Conservation (phyloP, 2,797 vertebrate species). For the Tachyglossus aculeatus region DNA sequence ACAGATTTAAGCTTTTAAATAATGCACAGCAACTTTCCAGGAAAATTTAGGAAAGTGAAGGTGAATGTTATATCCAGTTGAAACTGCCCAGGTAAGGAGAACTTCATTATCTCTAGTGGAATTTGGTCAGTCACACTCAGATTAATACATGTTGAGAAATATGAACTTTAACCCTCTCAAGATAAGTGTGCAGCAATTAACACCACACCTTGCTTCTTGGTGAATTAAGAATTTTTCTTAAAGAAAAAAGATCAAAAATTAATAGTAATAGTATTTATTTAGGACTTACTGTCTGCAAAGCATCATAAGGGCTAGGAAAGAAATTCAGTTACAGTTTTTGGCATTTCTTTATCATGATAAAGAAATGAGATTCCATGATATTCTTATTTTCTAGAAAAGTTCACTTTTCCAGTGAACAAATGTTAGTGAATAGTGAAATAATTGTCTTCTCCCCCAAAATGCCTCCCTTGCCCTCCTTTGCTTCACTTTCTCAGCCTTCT, state of each 20-base stretch:
- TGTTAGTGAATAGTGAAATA: conserved; percentile 3
- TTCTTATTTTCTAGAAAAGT: neutral
- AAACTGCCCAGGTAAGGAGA: conserved; percentile 3
- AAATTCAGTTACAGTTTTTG: no score
- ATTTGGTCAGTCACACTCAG: conserved; percentile 31
- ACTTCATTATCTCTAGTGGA: conserved; percentile 27
- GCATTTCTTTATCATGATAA: no score
- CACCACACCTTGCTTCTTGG: conserved; percentile 26
- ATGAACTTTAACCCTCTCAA: conserved; percentile 42
- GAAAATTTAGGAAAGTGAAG: conserved; percentile 18
- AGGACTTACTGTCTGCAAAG: no score
- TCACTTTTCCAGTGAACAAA: conserved; percentile 27
- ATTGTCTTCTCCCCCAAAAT: no score
- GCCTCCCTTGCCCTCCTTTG: no score
- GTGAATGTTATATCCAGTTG: neutral
- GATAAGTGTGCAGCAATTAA: conserved; percentile 20
- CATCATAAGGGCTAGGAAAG: no score
- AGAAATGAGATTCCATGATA: neutral
- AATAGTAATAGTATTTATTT: no score
- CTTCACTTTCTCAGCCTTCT: no score
- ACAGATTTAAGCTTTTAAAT: conserved; percentile 17
- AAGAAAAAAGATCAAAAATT: neutral
- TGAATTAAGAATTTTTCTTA: neutral
- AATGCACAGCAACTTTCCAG: conserved; percentile 20
- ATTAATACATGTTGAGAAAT: conserved; percentile 44